Conservation (phyloP, 2,888 invertebrate species). For the Phyllotreta striolata region DNA sequence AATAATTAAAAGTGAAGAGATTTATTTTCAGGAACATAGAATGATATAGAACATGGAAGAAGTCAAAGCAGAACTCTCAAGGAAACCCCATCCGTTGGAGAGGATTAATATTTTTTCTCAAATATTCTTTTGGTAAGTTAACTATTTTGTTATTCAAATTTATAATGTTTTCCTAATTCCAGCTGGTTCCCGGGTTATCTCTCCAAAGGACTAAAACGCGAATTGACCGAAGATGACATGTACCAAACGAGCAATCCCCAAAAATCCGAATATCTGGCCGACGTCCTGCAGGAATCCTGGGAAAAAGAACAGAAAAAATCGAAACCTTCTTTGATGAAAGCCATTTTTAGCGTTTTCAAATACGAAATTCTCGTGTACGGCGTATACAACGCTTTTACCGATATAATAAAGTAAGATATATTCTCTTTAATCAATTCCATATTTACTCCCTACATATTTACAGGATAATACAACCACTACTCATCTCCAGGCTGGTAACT, state of each 20-base stretch:
- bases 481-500: slow-evolving; percentile 63
- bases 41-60: slow-evolving; percentile 9
- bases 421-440: neutral
- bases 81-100: slow-evolving; percentile 32
- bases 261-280: slow-evolving; percentile 52
- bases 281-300: slow-evolving; percentile 57
- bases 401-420: slow-evolving; percentile 33
- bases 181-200: slow-evolving; percentile 65
- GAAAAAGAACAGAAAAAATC: slow-evolving; percentile 44
- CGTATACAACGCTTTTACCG: slow-evolving; percentile 36
- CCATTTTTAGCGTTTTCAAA: slow-evolving; percentile 49
- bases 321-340: slow-evolving; percentile 50
- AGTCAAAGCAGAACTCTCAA: slow-evolving; percentile 7
- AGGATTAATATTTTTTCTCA: slow-evolving; percentile 35
- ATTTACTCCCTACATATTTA: slow-evolving; percentile 24
- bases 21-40: too few relatives aligned
- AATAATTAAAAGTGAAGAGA: too few relatives aligned
- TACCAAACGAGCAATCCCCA: slow-evolving; percentile 45
- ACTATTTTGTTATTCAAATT: neutral
- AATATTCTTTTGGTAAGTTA: slow-evolving; percentile 41
- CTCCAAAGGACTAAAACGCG: slow-evolving; percentile 60
- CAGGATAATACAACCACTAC: slow-evolving; percentile 48
- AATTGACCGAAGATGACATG: slow-evolving; percentile 63
- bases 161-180: slow-evolving; percentile 40
- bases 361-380: slow-evolving; percentile 42